Evolutionary conservation across 2,797 vertebrate genomes (phyloP), one percentile per base, ranked within the genome.

Genomic region (Morus bassanus): DNA sequence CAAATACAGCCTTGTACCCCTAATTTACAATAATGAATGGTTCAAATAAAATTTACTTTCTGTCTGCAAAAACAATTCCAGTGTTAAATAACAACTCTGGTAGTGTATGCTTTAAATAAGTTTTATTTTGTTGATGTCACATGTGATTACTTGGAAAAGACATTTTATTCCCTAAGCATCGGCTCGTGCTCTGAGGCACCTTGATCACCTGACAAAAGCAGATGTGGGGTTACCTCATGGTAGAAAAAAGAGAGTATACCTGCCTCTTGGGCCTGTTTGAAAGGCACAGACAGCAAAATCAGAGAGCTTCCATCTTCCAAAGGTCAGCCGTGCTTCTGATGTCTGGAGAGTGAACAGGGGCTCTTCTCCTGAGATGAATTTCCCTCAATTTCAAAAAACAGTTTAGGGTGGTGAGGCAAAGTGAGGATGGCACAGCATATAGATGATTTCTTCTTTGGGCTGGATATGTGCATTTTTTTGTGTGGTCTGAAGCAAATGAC

Each of bases 41-140:
- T 92, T 95, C 63, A 83, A 85, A 82, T 82, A 53, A 89, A 91
- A 94, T 85, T 50, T 88, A 28, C 59, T 84, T 93, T 85, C 23
- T 87, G 23, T 48, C 60, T 59, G 50, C 2, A 19, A 91, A 88
- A 96, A 59, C 65, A 88, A 19, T 93, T 91, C 37, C 61, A 64
- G 60, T 7, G 12, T 31, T 82, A 85, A 74, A 93, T 43, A 93
- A 17, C 35, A 46, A 61, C 63, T 87, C 63, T 77, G 11, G 41
- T 59, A 64, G 15, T 0, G 0, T 59, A 53, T 54, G 35, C 67
- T 95, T 92, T 60, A 89, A 95, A 83, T 69, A 87, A 83, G 22
- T 45, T 74, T 87, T 80, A 72, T 89, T 92, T 85, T 85, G 60
- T 82, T 77, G 77, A 51, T 76, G 56, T 60, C 0, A 0, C 33